Evolutionary conservation across 2,888 invertebrate genomes (phyloP).

Genomic region (Pseudococcus viburni): DNA sequence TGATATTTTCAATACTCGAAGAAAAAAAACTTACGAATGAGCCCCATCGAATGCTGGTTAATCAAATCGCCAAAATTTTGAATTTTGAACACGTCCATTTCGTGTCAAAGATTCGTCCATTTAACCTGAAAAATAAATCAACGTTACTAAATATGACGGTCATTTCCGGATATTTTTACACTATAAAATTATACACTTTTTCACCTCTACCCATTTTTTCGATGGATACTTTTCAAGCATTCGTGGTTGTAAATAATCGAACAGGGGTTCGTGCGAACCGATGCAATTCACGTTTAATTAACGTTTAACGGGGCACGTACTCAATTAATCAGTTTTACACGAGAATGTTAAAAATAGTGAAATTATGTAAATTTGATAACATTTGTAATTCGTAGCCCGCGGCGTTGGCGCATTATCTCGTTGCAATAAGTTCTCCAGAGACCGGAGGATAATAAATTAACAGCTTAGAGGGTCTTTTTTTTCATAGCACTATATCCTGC

Average conservation of each 20-base stretch:
- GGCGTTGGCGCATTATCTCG: background rate
- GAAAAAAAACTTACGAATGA: too few relatives aligned
- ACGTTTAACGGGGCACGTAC: conserved; percentile 16
- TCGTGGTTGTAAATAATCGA: background rate
- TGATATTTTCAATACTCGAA: too few relatives aligned
- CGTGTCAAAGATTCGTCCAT: too few relatives aligned
- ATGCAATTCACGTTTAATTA: conserved; percentile 10
- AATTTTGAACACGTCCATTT: too few relatives aligned
- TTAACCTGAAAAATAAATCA: too few relatives aligned
- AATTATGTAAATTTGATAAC: conserved; percentile 48
- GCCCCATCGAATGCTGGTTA: too few relatives aligned
- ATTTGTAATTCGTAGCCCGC: background rate
- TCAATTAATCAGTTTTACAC: conserved; percentile 36
- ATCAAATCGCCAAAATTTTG: too few relatives aligned
- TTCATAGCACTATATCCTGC: background rate
- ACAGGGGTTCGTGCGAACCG: background rate
- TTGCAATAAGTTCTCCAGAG: background rate
- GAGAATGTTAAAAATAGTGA: conserved; percentile 5
- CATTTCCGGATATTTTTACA: too few relatives aligned
- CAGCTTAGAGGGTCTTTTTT: background rate
- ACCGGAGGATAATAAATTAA: background rate
- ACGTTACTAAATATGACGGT: too few relatives aligned
- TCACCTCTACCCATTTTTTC: too few relatives aligned
- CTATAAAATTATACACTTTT: too few relatives aligned
- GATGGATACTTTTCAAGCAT: background rate